Conservation (phyloP, 2,888 invertebrate species). For the Auanema sp. region DNA sequence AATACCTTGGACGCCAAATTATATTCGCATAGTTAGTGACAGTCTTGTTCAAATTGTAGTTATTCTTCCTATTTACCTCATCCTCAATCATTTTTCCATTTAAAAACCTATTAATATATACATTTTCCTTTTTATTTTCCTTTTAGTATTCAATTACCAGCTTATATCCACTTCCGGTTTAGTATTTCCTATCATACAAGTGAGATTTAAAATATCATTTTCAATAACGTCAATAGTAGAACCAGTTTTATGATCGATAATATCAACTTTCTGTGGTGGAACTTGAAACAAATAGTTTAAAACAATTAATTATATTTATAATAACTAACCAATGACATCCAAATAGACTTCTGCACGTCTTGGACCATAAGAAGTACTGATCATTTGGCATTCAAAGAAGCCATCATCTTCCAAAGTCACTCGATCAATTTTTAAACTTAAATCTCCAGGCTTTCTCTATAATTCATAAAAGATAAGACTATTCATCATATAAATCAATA, state of each 20-base stretch:
- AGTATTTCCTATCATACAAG: slow-evolving; percentile 53
- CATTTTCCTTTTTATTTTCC: neutral
- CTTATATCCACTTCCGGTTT: slow-evolving; percentile 50
- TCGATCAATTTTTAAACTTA: slow-evolving; percentile 52
- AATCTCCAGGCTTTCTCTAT: slow-evolving; percentile 55
- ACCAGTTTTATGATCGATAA: slow-evolving; percentile 51
- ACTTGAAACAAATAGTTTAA: slow-evolving; percentile 42
- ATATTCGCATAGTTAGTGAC: slow-evolving; percentile 40
- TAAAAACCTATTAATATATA: slow-evolving; percentile 40
- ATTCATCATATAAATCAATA: neutral
- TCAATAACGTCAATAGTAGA: slow-evolving; percentile 55
- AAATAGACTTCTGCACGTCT: slow-evolving; percentile 50
- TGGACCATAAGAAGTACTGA: slow-evolving; percentile 49
- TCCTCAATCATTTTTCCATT: slow-evolving; percentile 53
- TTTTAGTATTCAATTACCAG: slow-evolving; percentile 33
- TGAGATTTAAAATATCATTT: slow-evolving; percentile 53
- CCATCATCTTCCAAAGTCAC: slow-evolving; percentile 86
- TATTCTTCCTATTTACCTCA: slow-evolving; percentile 33
- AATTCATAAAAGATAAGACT: too few relatives aligned
- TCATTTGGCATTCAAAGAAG: slow-evolving; percentile 92
- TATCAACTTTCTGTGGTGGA: slow-evolving; percentile 47
- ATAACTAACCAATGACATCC: slow-evolving; percentile 51
- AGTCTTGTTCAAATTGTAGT: slow-evolving; percentile 52
- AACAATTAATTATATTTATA: neutral
- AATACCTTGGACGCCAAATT: slow-evolving; percentile 38